These are phyloP conservation scores for Andrena minutula DNA, from an alignment of 2,888 invertebrate species.

Conservation along the genomic window DNA sequence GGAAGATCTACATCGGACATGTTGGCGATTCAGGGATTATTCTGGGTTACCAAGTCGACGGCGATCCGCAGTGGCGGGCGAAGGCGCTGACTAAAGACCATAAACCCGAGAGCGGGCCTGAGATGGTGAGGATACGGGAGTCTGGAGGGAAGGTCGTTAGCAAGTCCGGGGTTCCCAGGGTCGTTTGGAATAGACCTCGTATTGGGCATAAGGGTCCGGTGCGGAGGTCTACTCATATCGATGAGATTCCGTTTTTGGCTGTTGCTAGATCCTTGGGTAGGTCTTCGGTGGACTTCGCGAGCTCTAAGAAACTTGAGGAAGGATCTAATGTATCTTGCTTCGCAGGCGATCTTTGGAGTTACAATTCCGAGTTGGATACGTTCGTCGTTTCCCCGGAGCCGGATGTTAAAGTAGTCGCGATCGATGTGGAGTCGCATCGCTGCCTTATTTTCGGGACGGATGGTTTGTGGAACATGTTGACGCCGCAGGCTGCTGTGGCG, in stretches of 20 bases:
- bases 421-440: constrained; percentile 88
- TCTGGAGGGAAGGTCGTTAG: constrained; percentile 93
- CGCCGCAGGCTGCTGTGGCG: constrained; percentile 92
- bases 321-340: constrained; percentile 18
- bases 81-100: constrained; percentile 96
- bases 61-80: constrained; percentile 91
- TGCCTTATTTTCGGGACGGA: constrained; percentile 98
- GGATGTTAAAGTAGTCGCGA: constrained; percentile 94
- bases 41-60: constrained; percentile 92
- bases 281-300: background rate
- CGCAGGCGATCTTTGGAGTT: constrained; percentile 97
- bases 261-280: constrained; percentile 96
- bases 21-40: constrained; percentile 99
- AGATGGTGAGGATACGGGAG: constrained; percentile 93
- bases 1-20: constrained; percentile 98
- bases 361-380: constrained; percentile 94
- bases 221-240: constrained; percentile 94
- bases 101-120: constrained; percentile 95
- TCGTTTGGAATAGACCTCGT: constrained; percentile 98
- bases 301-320: too few species aligned
- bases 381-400: constrained; percentile 99
- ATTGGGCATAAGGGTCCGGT: constrained; percentile 95
- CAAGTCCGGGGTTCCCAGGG: constrained; percentile 95
- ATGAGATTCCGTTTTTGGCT: constrained; percentile 97
- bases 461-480: constrained; percentile 98